Evolutionary conservation across 2,797 vertebrate genomes (phyloP).

Genomic region (Erpetoichthys calabaricus): DNA sequence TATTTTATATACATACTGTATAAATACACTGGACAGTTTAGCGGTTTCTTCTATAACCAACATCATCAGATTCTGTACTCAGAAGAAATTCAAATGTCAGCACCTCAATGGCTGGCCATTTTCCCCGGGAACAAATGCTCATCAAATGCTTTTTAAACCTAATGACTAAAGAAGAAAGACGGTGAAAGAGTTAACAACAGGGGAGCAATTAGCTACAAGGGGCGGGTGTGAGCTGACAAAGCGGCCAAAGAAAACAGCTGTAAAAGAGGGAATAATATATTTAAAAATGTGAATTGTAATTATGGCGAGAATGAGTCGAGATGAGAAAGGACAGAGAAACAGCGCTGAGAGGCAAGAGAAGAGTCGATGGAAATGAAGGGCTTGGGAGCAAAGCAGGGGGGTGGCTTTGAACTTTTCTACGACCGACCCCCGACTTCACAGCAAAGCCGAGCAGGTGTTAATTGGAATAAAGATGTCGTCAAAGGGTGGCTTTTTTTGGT

Average conservation of each 20-base stretch:
- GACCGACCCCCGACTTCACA: too few relatives aligned
- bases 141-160: background rate
- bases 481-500: too few relatives aligned
- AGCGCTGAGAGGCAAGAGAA: background rate
- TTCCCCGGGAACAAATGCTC: background rate
- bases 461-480: too few relatives aligned
- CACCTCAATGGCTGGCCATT: background rate
- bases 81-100: background rate
- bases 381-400: background rate
- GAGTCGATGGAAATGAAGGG: background rate
- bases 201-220: background rate
- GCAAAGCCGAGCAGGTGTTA: too few relatives aligned
- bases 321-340: background rate
- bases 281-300: background rate
- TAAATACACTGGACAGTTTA: too few relatives aligned
- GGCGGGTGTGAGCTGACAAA: background rate
- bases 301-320: conserved; percentile 1
- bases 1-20: too few relatives aligned
- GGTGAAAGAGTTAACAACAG: conserved; percentile 1
- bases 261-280: background rate
- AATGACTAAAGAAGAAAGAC: background rate
- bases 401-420: too few relatives aligned
- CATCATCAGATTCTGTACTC: background rate
- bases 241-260: background rate
- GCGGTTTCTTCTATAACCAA: background rate